Evolutionary conservation across 1,140 invertebrate genomes (phyloP), one percentile per base, ranked within the genome.

Genomic region (Drosophila cardini): DNA sequence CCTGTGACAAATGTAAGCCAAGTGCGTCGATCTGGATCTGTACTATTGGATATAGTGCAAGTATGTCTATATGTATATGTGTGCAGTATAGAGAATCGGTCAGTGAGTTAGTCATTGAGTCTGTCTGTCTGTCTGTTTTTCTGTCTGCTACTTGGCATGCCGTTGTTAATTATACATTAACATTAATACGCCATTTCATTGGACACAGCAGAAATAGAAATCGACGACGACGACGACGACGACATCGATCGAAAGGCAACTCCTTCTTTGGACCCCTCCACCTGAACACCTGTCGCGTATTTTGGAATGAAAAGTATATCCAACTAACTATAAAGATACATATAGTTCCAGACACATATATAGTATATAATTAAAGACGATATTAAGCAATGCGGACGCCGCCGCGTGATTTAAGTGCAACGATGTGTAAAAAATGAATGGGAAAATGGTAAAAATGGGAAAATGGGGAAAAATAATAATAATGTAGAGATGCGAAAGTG

Each of bases 321-420:
- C 38, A 50, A 50, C 13, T 42, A 48, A 42, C 16, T 30, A 26
- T 50, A 52, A 9, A 48, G 1, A 34, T 43, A n/a, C n/a, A 67
- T 52, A 61, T 53, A 53, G 21, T 53, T 68, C n/a, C 6, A 60
- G 13, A 64, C 2, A 15, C 38, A 69, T 34, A 62, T 15, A 63
- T 50, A 65, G 38, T 60, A 62, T 71, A 63, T 72, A 48, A 64
- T 77, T 57, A 42, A 57, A 67, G 58, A 55, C 50, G 42, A 57
- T 63, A 74, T 81, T 76, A 55, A 63, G 75, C 64, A 76, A 82
- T 79, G 60, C 60, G 52, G 40, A 62, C 63, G 46, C 34, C 38
- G 53, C 70, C 67, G 78, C 75, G 83, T 82, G 75, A 82, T 82
- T 85, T 87, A 72, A 82, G 79, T 87, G 83, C 82, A 86, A 68